Evolutionary conservation across 2,113 vertebrate species (phyloP).

Genomic region (Equus quagga): DNA sequence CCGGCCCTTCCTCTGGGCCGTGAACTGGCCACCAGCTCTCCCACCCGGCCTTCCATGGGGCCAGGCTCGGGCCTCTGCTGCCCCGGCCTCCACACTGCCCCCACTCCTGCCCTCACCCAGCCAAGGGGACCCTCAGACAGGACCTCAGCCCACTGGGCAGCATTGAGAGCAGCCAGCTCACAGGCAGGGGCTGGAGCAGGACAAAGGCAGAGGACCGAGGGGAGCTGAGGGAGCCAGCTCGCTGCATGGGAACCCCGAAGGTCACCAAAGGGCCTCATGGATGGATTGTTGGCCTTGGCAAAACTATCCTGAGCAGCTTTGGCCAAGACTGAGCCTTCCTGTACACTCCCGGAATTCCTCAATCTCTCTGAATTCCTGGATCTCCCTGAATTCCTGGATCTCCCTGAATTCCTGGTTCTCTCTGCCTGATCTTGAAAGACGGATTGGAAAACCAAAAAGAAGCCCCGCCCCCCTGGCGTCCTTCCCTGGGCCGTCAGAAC

Average conservation of each 20-base stretch:
- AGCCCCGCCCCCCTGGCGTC: too few relatives aligned
- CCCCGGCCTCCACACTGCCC: not conserved
- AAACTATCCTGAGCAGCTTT: too few relatives aligned
- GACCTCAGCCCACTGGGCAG: not conserved
- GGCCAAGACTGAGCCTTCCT: not conserved
- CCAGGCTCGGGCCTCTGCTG: not conserved
- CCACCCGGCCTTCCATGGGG: fast-evolving
- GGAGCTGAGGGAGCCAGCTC: fast-evolving
- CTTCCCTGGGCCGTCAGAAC: not conserved
- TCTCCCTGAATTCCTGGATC: not conserved
- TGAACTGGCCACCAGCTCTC: too few relatives aligned
- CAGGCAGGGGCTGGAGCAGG: not conserved
- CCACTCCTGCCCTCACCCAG: not conserved
- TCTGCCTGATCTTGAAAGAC: not conserved
- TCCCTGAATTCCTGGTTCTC: not conserved
- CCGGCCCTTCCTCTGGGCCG: fast-evolving
- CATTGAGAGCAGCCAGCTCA: not conserved
- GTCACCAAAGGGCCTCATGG: not conserved
- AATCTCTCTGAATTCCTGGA: not conserved
- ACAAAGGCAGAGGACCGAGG: not conserved
- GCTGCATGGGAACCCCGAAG: not conserved
- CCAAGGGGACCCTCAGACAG: not conserved
- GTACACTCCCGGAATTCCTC: not conserved
- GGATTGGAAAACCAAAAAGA: not conserved
- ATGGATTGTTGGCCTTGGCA: not conserved